Evolutionary conservation across 2,888 invertebrate genomes (phyloP).

Genomic region (Acanthacorydalis orientalis): DNA sequence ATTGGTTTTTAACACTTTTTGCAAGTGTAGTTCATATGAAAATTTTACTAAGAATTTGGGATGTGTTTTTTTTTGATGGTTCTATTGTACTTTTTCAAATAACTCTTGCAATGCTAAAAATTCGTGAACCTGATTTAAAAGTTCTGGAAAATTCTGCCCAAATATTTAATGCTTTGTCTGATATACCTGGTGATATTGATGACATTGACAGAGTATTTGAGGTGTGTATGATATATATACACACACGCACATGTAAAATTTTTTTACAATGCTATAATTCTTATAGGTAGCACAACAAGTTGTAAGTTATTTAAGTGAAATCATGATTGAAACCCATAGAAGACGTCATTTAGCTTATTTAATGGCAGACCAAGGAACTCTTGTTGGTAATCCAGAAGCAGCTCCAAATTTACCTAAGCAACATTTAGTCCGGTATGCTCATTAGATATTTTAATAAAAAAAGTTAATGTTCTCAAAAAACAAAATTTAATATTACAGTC

Average conservation of each 20-base stretch:
- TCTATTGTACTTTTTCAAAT: constrained; percentile 87
- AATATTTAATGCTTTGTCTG: constrained; percentile 92
- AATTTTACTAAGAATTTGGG: constrained; percentile 88
- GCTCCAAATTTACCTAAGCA: constrained; percentile 88
- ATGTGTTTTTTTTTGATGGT: constrained; percentile 91
- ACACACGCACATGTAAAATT: background rate
- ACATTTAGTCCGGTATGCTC: constrained; percentile 51
- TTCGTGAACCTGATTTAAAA: constrained; percentile 66
- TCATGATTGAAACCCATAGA: constrained; percentile 74
- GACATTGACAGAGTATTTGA: constrained; percentile 78
- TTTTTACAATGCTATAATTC: constrained; percentile 2
- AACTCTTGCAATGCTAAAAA: constrained; percentile 86
- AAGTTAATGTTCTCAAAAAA: background rate
- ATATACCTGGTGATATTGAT: constrained; percentile 86
- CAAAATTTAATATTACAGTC: constrained; percentile 27
- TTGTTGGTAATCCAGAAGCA: constrained; percentile 80
- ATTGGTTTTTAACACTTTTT: constrained; percentile 96
- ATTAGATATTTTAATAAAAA: background rate
- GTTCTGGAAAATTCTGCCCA: constrained; percentile 89
- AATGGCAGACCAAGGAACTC: constrained; percentile 91
- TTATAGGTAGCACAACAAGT: constrained; percentile 49
- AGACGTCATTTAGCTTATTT: constrained; percentile 85
- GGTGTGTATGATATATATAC: constrained; percentile 30
- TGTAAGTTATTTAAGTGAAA: constrained; percentile 68
- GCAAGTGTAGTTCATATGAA: constrained; percentile 95